phyloP scores from a whole-genome alignment of 2,888 invertebrate species.

The Ormyrus nitidulus region DNA sequence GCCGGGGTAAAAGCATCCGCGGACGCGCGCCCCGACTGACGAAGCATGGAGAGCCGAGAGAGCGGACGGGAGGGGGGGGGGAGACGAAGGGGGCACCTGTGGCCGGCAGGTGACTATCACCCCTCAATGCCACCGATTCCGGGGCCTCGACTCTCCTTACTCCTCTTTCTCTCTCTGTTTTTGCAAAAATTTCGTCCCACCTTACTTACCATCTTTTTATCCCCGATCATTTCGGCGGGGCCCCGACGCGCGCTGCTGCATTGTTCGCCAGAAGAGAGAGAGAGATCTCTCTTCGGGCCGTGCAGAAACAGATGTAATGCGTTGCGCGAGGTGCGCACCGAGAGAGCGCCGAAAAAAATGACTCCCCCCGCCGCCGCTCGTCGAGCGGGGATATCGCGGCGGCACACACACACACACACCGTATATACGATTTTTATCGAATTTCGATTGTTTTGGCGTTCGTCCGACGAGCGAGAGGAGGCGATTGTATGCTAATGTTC shows the following conservation, averaged over 20 bases:
- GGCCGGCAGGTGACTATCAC: conserved; percentile 52
- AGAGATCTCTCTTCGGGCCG: no score
- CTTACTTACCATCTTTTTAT: conserved; percentile 1
- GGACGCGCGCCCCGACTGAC: not conserved
- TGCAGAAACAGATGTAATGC: conserved; percentile 39
- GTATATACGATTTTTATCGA: conserved; percentile 33
- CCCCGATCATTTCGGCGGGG: not conserved
- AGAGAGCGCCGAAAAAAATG: no score
- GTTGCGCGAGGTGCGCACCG: no score
- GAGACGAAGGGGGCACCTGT: conserved; percentile 42
- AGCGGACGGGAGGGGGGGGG: conserved; percentile 1
- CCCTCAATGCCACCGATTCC: conserved; percentile 47
- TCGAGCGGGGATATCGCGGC: no score
- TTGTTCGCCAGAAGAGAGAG: not conserved
- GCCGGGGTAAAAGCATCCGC: not conserved
- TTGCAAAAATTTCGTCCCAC: conserved; percentile 12
- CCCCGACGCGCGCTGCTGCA: not conserved
- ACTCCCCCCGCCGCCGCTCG: no score
- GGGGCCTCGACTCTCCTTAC: conserved; percentile 4
- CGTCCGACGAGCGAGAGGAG: not conserved
- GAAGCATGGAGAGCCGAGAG: not conserved
- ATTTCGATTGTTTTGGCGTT: conserved; percentile 35
- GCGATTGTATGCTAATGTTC: conserved; percentile 46
- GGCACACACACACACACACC: no score
- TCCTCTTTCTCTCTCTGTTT: conserved; percentile 7